Base-by-base conservation (phyloP, 2,888 invertebrate species). In the Capitulum mitella region DNA sequence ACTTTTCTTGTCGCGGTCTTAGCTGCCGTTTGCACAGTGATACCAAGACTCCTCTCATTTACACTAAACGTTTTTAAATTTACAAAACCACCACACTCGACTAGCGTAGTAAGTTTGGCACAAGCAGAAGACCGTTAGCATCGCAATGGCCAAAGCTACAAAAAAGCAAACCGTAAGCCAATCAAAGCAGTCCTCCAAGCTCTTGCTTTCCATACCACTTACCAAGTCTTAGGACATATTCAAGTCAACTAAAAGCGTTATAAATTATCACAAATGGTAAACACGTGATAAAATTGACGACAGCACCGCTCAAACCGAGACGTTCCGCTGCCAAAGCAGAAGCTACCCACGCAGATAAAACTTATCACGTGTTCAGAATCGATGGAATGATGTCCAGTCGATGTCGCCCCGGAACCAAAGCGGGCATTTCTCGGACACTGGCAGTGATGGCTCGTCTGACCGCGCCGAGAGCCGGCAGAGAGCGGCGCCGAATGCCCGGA, bases 261-360 rank as follows among this genome's bases (percentile, higher is more conserved):
- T 70, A 37, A 70, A 70, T 70, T 70, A 70, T 70, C 70, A 70
- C 70, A 70, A 70, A 61, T 29, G 22, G 70, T 22, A 70, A 70
- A 70, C 70, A 37, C 64, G 32, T 34, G 64, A 64, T 34, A 64
- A 34, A 22, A 70, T 22, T 29, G n/a, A n/a, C 14, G 37, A 37
- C 70, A 34, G 37, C 64, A 70, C 8, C 61, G 14, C 32, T 61
- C 32, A 6, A 32, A 61, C 29, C 32, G 32, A n/a, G 32, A 1
- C 32, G 16, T 61, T 61, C 32, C 61, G n/a, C 32, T 32, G 61
- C 61, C n/a, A n/a, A 61, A 61, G 61, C 32, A 61, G n/a, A 58
- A 61, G 32, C 32, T 8, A 61, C 16, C 16, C 29, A 32, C 32
- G 32, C 61, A 16, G 16, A 61, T n/a, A 61, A 51, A 32, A n/a